These are phyloP conservation scores for Leptinotarsa texana DNA, from an alignment of 1,140 invertebrate species.

Conservation along the genomic window DNA sequence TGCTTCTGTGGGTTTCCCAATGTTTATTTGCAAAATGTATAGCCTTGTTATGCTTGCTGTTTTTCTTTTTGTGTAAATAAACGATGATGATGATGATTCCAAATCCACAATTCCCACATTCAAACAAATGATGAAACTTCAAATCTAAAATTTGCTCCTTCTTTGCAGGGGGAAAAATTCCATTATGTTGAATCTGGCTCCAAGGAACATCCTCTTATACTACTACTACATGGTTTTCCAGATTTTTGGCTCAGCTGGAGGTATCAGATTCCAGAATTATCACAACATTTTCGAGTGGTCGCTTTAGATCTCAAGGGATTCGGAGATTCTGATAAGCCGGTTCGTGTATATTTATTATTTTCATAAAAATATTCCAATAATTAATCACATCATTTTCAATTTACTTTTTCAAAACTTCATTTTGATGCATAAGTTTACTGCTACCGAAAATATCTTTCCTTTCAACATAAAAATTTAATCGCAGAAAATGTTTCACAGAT, in stretches of 20 bases:
- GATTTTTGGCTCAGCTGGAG: slow-evolving; percentile 76
- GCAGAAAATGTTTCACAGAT: no score
- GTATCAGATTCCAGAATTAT: slow-evolving; percentile 65
- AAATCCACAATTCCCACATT: neutral
- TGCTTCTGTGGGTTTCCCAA: no score
- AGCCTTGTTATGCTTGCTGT: no score
- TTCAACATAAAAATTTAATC: no score
- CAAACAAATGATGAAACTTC: neutral
- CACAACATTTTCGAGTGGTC: slow-evolving; percentile 68
- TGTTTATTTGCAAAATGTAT: no score
- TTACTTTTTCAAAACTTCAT: no score
- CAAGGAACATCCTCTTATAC: slow-evolving; percentile 62
- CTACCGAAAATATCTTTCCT: no score
- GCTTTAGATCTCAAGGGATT: slow-evolving; percentile 82
- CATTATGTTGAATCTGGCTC: slow-evolving; percentile 75
- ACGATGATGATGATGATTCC: no score
- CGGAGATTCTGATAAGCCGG: slow-evolving; percentile 81
- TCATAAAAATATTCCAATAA: no score
- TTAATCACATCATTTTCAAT: no score
- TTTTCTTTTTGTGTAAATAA: no score
- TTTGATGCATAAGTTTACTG: no score
- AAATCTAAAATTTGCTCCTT: neutral
- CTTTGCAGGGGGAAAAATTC: slow-evolving; percentile 68
- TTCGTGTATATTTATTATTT: neutral
- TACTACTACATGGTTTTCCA: slow-evolving; percentile 78